Conservation (phyloP, 2,888 invertebrate species). For the Alviniconcha strummeri region DNA sequence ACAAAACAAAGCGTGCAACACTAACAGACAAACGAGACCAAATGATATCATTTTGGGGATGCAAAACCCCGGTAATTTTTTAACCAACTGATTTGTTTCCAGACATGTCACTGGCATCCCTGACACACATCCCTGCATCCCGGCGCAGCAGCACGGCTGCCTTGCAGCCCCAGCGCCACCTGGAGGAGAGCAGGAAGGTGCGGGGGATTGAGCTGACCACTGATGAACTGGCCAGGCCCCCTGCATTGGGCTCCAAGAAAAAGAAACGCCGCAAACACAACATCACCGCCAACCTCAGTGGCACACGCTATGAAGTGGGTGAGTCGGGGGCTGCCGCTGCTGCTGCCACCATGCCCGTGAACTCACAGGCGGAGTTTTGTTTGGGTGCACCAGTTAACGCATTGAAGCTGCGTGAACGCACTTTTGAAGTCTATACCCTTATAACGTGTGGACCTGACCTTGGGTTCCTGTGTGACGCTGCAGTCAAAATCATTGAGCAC, state of each 20-base stretch:
- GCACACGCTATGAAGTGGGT: slow-evolving; percentile 72
- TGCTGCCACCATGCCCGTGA: background rate
- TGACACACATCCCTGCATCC: slow-evolving; percentile 50
- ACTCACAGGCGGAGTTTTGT: background rate
- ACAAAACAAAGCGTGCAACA: no score
- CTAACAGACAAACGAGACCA: no score
- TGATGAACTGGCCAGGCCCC: slow-evolving; percentile 18
- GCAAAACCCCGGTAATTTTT: no score
- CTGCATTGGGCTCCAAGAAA: slow-evolving; percentile 18
- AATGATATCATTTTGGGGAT: no score
- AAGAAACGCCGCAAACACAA: slow-evolving; percentile 43
- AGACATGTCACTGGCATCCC: slow-evolving; percentile 56
- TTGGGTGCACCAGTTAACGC: background rate
- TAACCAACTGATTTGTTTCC: slow-evolving; percentile 26
- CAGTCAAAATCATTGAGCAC: no score
- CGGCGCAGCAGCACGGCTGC: slow-evolving; percentile 38
- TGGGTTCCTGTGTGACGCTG: no score
- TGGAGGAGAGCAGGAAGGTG: slow-evolving; percentile 22
- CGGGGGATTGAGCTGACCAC: slow-evolving; percentile 17
- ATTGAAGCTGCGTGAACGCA: no score
- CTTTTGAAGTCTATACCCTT: no score
- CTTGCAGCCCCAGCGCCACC: slow-evolving; percentile 32
- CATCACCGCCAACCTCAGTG: slow-evolving; percentile 69
- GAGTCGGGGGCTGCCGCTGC: slow-evolving; percentile 41
- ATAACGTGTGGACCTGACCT: no score